phyloP scores from a whole-genome alignment of 2,113 vertebrate genomes.

The Paramormyrops kingsleyae region DNA sequence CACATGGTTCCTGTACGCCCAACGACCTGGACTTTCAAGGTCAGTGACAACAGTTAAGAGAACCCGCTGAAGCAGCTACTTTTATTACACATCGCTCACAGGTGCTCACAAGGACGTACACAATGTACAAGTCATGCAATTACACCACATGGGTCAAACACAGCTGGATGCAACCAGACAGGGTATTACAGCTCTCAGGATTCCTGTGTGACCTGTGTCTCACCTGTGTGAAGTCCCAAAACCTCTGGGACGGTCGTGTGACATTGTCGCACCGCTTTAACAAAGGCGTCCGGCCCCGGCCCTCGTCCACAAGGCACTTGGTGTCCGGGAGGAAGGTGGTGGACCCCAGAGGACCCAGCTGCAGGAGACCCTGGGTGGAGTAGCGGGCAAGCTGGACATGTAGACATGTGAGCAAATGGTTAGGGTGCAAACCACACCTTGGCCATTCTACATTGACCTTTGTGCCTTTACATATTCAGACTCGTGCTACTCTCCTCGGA shows the following conservation, averaged over 20 bases:
- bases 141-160: neutral
- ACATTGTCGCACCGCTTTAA: slow-evolving; percentile 82
- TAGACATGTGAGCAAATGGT: neutral
- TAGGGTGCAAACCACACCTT: neutral
- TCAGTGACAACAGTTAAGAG: neutral
- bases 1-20: neutral
- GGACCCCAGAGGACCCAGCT: slow-evolving; percentile 88
- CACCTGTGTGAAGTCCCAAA: slow-evolving; percentile 96
- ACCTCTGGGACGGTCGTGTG: slow-evolving; percentile 71
- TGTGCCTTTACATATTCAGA: neutral
- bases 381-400: slow-evolving; percentile 77
- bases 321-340: slow-evolving; percentile 91
- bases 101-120: too few species aligned
- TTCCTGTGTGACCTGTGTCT: neutral
- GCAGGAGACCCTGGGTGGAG: slow-evolving; percentile 81
- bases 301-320: slow-evolving; percentile 87
- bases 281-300: slow-evolving; percentile 71
- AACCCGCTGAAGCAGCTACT: neutral
- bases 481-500: neutral
- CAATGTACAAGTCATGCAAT: neutral
- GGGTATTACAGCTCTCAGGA: neutral
- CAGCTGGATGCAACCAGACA: neutral
- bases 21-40: neutral
- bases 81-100: neutral
- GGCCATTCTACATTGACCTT: neutral